Evolutionary conservation across 2,888 invertebrate genomes (phyloP).

Genomic region (Temnothorax ravouxi): DNA sequence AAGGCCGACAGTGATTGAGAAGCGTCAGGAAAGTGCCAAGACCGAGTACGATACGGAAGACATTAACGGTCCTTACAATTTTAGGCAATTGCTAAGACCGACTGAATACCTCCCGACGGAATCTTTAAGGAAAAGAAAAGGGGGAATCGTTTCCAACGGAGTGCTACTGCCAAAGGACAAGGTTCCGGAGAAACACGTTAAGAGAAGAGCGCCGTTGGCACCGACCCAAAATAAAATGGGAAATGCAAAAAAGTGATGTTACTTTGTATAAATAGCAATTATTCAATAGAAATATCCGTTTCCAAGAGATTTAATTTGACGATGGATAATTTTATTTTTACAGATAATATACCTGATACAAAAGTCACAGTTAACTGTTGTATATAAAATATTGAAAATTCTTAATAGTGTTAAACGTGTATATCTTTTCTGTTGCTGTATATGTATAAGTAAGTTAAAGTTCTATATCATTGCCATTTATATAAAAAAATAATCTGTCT

Average conservation of each 20-base stretch:
- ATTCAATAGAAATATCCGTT: conserved; percentile 10
- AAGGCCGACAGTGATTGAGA: conserved; percentile 77
- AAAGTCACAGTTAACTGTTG: neutral
- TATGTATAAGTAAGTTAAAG: neutral
- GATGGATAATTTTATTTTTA: neutral
- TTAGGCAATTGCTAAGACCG: conserved; percentile 89
- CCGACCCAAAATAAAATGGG: conserved; percentile 77
- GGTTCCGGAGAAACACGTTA: conserved; percentile 80
- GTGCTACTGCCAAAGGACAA: conserved; percentile 73
- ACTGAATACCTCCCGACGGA: conserved; percentile 90
- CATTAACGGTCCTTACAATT: conserved; percentile 90
- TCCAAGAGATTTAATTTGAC: neutral
- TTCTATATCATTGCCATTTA: conserved; percentile 18
- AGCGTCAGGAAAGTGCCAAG: conserved; percentile 72
- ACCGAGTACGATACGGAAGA: conserved; percentile 87
- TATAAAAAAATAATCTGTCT: neutral
- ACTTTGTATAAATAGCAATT: neutral
- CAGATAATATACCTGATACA: neutral
- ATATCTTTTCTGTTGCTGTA: neutral
- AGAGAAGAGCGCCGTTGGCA: conserved; percentile 81
- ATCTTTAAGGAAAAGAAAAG: conserved; percentile 90
- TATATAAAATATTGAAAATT: conserved; percentile 6
- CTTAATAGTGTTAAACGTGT: neutral
- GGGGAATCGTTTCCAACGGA: conserved; percentile 81
- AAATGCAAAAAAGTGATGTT: conserved; percentile 67